These are phyloP conservation scores for Andrena dorsata DNA, from an alignment of 2,888 invertebrate genomes.

Conservation along the genomic window DNA sequence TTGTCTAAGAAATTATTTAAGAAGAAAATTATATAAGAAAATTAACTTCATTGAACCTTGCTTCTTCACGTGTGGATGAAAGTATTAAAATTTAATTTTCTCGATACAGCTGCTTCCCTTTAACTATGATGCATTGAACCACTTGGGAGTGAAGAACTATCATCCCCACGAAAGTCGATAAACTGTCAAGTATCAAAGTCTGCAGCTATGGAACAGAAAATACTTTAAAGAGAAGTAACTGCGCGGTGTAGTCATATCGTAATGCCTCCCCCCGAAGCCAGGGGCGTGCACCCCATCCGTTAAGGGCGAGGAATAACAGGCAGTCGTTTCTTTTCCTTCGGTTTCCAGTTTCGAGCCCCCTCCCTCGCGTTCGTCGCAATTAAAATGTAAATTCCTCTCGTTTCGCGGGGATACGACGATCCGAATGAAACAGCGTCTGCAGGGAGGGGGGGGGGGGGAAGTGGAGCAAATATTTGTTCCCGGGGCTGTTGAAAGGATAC, in stretches of 20 bases:
- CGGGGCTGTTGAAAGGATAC: constrained; percentile 42
- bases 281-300: background rate
- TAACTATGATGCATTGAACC: too few relatives aligned
- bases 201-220: background rate
- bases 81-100: too few relatives aligned
- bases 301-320: constrained; percentile 31
- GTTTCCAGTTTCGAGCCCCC: background rate
- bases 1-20: too few relatives aligned
- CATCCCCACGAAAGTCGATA: too few relatives aligned
- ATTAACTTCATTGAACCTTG: too few relatives aligned
- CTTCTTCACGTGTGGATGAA: too few relatives aligned
- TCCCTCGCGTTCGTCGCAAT: constrained; percentile 25
- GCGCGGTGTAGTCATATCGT: too few relatives aligned
- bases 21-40: too few relatives aligned
- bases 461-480: constrained; percentile 51
- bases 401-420: constrained; percentile 29
- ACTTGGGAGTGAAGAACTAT: too few relatives aligned
- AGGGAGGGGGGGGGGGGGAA: background rate
- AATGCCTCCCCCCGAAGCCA: constrained; percentile 3
- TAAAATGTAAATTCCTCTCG: constrained; percentile 55
- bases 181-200: too few relatives aligned
- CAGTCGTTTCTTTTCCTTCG: constrained; percentile 3
- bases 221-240: background rate
- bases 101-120: too few relatives aligned
- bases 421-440: constrained; percentile 30